Base-by-base conservation (phyloP, 2,113 vertebrate species). In the Picathartes gymnocephalus region DNA sequence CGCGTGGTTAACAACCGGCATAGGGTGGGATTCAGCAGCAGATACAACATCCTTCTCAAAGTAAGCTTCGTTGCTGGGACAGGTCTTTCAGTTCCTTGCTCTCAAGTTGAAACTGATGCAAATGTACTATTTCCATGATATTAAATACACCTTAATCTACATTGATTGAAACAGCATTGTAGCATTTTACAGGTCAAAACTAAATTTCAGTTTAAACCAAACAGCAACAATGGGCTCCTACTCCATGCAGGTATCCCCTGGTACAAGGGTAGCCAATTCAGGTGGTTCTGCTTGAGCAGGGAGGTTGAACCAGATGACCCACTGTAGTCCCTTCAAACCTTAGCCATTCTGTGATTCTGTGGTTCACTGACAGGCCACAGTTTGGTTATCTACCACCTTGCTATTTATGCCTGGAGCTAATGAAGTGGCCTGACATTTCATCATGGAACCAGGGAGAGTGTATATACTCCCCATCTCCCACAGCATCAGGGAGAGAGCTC, bases 1-100 rank as follows among this genome's bases (percentile, higher is more conserved):
- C 19, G 11, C 7, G 15, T 15, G 37, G 53, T 22, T 48, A 76
- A 56, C 9, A 4, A 47, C 2, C 4, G n/a, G 6, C 0, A 0
- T 14, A 40, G 19, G 6, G 10, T 47, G 31, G 33, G 37, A 82
- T 71, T 81, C 81, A n/a, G 12, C 42, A 66, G 21, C 40, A 88
- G 53, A 13, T 27, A 35, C 1, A 25, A 31, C 9, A 37, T n/a
- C 3, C 39, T 37, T 17, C 12, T 33, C 23, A 68, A 47, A 83
- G 19, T 9, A 13, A 76, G 13, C 4, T 18, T 88, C 65, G 33
- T 33, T 84, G 45, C 28, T 88, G 25, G 16, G 24, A 47, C 6
- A 12, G 9, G 7, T 19, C 58, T 70, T 72, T 42, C 39, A 24
- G 10, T 44, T 53, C 44, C 28, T 56, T 69, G 28, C 1, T 39